Percentiles rank a stretch among this genome's conserved stretches.
phyloP scores from a whole-genome alignment of 2,797 vertebrate genomes.

The Alectoris magna region DNA sequence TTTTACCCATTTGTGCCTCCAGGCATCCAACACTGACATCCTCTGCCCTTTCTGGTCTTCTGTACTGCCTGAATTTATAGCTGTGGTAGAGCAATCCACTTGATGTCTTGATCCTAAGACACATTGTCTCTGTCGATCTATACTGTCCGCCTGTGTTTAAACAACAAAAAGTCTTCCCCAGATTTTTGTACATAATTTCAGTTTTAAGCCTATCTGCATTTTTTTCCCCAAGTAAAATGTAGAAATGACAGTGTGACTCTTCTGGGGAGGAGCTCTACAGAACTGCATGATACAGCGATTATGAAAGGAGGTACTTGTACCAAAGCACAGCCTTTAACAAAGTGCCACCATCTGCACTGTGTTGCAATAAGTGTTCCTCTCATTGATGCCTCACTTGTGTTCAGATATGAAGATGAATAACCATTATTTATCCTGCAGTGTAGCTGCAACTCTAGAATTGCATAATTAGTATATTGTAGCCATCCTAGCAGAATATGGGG shows the following conservation, averaged over 20 bases:
- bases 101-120: not conserved
- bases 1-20: not conserved
- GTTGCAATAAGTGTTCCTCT: not conserved
- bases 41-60: not conserved
- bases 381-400: not conserved
- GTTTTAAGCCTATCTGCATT: not conserved
- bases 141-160: not conserved
- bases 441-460: not conserved
- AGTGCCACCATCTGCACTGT: fast-evolving
- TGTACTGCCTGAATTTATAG: not conserved
- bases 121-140: not conserved
- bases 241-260: not conserved
- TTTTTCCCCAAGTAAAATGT: not conserved
- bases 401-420: not conserved
- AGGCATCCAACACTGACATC: fast-evolving
- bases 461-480: not conserved
- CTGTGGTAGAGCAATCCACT: not conserved
- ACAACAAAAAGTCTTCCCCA: not conserved
- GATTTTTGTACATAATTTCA: not conserved
- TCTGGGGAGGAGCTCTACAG: not conserved
- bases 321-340: fast-evolving
- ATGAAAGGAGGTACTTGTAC: not conserved
- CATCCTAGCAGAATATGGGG: not conserved
- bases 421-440: not conserved
- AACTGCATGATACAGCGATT: fast-evolving